Evolutionary conservation across 2,113 vertebrate genomes (phyloP).

Genomic region (Rutilus rutilus): DNA sequence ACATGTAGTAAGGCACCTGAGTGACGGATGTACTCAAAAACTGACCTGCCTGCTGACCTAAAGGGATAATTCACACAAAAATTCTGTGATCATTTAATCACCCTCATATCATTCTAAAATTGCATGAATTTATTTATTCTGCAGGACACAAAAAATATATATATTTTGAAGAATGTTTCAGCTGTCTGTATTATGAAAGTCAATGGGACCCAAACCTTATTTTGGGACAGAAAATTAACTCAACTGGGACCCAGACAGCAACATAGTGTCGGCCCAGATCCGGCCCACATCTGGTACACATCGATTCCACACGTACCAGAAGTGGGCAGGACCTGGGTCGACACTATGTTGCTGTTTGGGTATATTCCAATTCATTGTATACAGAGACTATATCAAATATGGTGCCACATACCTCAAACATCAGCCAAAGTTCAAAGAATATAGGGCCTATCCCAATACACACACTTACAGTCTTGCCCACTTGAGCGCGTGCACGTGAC

Average conservation of each 20-base stretch:
- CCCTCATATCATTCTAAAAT: neutral
- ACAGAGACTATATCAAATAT: neutral
- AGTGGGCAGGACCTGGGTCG: no score
- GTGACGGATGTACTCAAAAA: neutral
- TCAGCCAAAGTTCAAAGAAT: neutral
- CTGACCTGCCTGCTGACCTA: neutral
- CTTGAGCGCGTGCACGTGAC: neutral
- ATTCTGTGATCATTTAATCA: neutral
- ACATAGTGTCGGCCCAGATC: no score
- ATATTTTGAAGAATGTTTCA: neutral
- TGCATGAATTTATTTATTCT: neutral
- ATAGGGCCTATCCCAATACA: neutral
- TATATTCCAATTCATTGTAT: neutral
- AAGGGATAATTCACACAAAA: neutral
- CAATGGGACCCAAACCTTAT: neutral
- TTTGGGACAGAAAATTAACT: neutral
- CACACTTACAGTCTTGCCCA: neutral
- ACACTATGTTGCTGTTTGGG: no score
- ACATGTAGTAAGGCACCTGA: neutral
- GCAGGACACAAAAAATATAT: accelerated
- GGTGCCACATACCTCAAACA: neutral
- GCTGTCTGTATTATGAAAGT: neutral
- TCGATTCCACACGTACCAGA: no score
- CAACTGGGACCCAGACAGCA: neutral
- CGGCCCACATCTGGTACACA: no score